phyloP scores from a whole-genome alignment of 1,140 invertebrate species.

The Drosophila suzukii region DNA sequence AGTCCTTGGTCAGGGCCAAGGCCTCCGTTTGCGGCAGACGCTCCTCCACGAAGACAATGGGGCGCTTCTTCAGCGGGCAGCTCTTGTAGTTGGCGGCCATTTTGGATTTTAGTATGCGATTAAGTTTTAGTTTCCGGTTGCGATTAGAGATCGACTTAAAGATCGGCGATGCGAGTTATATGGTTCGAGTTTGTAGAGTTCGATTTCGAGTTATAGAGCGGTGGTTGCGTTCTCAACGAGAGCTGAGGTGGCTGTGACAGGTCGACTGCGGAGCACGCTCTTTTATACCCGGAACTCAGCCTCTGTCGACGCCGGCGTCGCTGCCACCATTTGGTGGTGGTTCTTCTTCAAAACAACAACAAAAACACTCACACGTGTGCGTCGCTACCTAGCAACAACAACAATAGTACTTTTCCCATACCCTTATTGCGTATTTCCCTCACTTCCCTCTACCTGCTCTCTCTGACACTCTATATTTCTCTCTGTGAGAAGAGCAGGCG shows the following conservation, averaged over 20 bases:
- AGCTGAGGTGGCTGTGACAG: conserved; percentile 82
- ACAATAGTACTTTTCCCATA: conserved; percentile 61
- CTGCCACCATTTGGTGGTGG: conserved; percentile 67
- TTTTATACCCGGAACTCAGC: conserved; percentile 70
- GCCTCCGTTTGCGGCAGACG: conserved; percentile 69
- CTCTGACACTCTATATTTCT: conserved; percentile 24
- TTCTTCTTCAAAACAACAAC: conserved; percentile 66
- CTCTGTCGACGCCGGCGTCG: conserved; percentile 26
- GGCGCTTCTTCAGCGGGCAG: conserved; percentile 95
- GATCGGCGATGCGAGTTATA: conserved; percentile 8
- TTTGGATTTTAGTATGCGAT: conserved; percentile 11
- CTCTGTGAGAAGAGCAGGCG: conserved; percentile 33
- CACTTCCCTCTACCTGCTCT: conserved; percentile 43
- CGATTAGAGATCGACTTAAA: conserved; percentile 11
- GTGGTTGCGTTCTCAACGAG: conserved; percentile 75
- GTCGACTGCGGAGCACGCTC: conserved; percentile 67
- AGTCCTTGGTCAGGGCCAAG: conserved; percentile 70
- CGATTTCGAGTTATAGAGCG: conserved; percentile 5
- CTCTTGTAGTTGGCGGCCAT: conserved; percentile 90
- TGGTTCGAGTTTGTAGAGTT: conserved; percentile 6
- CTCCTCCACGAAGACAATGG: conserved; percentile 87
- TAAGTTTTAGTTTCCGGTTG: conserved; percentile 24
- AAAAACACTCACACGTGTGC: conserved; percentile 45
- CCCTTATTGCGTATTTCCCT: conserved; percentile 80
- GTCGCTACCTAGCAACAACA: conserved; percentile 64